Evolutionary conservation across 2,113 vertebrate species (phyloP).

Genomic region (Eudyptes chrysolophus): DNA sequence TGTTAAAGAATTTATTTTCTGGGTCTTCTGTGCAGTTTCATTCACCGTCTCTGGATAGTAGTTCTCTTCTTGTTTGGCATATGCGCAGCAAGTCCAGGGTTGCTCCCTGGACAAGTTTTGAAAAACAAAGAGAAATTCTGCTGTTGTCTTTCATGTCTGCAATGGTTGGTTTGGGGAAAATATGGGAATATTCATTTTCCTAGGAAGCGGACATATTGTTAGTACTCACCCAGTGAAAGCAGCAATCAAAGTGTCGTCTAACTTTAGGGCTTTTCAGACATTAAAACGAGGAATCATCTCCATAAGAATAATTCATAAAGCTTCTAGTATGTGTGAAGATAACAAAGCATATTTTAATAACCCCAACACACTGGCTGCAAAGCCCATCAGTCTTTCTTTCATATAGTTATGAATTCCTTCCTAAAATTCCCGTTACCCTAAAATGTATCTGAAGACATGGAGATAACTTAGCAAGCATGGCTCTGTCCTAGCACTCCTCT

Average conservation of each 20-base stretch:
- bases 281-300: neutral
- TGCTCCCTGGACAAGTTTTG: neutral
- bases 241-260: constrained; percentile 11
- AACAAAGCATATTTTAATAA: constrained; percentile 59
- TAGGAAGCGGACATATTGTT: neutral
- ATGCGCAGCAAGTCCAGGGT: neutral
- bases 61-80: neutral
- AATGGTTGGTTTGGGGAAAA: neutral
- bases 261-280: constrained; percentile 16
- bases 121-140: neutral
- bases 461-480: neutral
- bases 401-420: neutral
- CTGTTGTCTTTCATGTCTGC: neutral
- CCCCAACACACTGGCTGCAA: neutral
- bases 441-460: neutral
- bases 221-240: neutral
- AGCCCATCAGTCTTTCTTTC: neutral
- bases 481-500: neutral
- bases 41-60: neutral
- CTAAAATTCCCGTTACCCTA: neutral
- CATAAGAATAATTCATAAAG: constrained; percentile 23
- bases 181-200: neutral
- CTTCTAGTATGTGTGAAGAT: constrained; percentile 21
- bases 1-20: neutral
- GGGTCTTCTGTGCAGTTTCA: neutral